These are phyloP conservation scores for Panthera uncia DNA, from an alignment of 2,113 vertebrate species.

Conservation along the genomic window DNA sequence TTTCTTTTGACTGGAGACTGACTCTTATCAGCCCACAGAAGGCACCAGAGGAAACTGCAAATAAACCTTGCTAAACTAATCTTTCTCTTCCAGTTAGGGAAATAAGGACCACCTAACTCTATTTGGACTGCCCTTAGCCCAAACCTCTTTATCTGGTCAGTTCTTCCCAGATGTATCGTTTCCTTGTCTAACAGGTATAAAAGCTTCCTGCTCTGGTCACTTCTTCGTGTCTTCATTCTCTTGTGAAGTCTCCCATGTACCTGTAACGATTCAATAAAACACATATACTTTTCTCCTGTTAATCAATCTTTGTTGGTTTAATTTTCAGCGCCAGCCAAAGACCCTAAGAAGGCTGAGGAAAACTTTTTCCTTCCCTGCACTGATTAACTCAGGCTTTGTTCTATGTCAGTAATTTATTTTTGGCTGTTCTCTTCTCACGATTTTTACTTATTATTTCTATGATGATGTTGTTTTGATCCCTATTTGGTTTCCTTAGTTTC, in stretches of 20 bases:
- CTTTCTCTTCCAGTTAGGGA: background rate
- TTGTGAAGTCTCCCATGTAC: background rate
- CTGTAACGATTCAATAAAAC: background rate
- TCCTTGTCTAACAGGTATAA: background rate
- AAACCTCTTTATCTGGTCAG: background rate
- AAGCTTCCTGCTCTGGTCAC: background rate
- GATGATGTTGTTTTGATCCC: background rate
- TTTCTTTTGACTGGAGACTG: background rate
- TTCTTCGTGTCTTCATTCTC: background rate
- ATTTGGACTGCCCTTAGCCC: background rate
- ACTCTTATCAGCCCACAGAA: background rate
- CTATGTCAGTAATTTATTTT: background rate
- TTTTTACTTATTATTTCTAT: slow-evolving; percentile 4
- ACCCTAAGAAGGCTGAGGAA: background rate
- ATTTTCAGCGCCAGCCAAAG: background rate
- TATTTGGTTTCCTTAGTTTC: background rate
- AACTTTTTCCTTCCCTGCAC: background rate
- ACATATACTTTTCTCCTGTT: background rate
- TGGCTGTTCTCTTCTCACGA: background rate
- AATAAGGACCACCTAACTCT: background rate
- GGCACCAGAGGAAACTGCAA: background rate
- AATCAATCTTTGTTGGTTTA: background rate
- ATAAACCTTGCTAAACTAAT: background rate
- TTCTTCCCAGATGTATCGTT: background rate
- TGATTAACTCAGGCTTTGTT: background rate